Percentiles rank a stretch among this genome's conserved stretches.
phyloP scores from a whole-genome alignment of 2,113 vertebrate species.

The Aplodontia rufa region DNA sequence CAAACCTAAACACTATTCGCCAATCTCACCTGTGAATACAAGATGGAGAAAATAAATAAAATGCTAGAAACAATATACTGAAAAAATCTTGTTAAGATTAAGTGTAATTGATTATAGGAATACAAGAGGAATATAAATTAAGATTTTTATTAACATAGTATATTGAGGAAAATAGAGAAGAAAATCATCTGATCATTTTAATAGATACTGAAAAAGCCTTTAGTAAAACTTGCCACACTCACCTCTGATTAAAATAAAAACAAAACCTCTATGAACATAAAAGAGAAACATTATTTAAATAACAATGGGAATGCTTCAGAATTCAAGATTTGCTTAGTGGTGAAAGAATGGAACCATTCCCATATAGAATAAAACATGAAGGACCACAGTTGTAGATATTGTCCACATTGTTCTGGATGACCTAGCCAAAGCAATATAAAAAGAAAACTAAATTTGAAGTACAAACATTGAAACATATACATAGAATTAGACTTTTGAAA shows the following conservation, averaged over 20 bases:
- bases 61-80: neutral
- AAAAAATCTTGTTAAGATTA: neutral
- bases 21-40: neutral
- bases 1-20: neutral
- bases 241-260: neutral
- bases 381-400: neutral
- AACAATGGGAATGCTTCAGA: neutral
- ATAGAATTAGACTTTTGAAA: neutral
- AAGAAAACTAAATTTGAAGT: neutral
- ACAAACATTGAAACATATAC: neutral
- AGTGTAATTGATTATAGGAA: neutral
- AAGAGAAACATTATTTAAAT: neutral
- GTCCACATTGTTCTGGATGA: neutral
- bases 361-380: neutral
- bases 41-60: neutral
- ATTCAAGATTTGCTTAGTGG: neutral
- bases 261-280: neutral
- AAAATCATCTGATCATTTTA: neutral
- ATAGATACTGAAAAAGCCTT: neutral
- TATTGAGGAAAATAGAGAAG: neutral
- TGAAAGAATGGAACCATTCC: neutral
- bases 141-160: neutral
- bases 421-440: neutral
- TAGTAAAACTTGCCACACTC: neutral
- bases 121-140: neutral